phyloP scores from a whole-genome alignment of 92 coral and sea anemone species.

The Porites evermanni region DNA sequence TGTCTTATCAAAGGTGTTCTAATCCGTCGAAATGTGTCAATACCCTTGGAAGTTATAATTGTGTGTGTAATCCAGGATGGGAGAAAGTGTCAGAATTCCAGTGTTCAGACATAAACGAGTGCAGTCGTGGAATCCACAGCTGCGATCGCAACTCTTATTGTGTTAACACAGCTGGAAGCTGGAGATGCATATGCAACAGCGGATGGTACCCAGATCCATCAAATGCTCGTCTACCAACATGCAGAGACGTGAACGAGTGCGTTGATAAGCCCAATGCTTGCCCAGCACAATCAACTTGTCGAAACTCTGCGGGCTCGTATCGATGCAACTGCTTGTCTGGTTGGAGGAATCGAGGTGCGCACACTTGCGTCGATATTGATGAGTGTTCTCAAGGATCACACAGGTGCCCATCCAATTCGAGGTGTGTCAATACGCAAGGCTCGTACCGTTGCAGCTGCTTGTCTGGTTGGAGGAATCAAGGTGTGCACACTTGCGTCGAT shows the following conservation, averaged over 20 bases:
- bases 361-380: constrained; percentile 52
- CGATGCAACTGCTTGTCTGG: constrained; percentile 56
- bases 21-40: constrained; percentile 57
- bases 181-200: constrained; percentile 79
- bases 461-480: constrained; percentile 57
- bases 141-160: constrained; percentile 74
- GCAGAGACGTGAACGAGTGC: constrained; percentile 56
- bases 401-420: constrained; percentile 49
- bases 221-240: constrained; percentile 48
- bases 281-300: constrained; percentile 51
- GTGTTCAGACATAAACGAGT: constrained; percentile 75
- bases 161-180: constrained; percentile 90
- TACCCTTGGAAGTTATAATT: constrained; percentile 67
- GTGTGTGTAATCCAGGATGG: constrained; percentile 67
- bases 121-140: constrained; percentile 73
- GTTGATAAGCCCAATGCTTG: constrained; percentile 60
- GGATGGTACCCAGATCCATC: constrained; percentile 77
- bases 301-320: constrained; percentile 62
- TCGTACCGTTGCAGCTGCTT: constrained; percentile 60
- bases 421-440: constrained; percentile 52
- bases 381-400: constrained; percentile 44
- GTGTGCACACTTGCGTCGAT: constrained; percentile 53
- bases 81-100: constrained; percentile 54
- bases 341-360: constrained; percentile 57
- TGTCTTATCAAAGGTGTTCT: constrained; percentile 53